These are phyloP conservation scores for Rhinoraja longicauda DNA, from an alignment of 2,797 vertebrate genomes.

Conservation along the genomic window DNA sequence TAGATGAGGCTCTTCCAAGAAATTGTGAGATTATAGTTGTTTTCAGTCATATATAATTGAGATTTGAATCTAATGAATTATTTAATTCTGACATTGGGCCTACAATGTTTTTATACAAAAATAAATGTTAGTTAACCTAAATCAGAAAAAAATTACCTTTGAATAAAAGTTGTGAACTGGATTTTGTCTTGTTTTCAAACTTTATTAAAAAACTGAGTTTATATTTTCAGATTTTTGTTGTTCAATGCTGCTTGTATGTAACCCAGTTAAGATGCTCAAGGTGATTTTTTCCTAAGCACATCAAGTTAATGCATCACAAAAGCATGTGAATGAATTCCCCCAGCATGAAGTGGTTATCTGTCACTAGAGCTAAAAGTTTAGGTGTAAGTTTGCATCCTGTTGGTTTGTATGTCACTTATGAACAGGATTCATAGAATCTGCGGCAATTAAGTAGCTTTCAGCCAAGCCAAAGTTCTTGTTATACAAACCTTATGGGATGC, in stretches of 20 bases:
- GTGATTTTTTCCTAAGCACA: background rate
- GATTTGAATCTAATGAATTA: background rate
- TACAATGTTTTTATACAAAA: background rate
- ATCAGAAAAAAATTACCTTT: background rate
- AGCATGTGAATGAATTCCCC: background rate
- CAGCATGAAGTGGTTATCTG: background rate
- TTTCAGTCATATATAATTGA: background rate
- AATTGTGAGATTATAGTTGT: background rate
- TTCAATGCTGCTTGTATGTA: background rate
- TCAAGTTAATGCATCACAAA: background rate
- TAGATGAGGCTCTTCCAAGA: background rate
- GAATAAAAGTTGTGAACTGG: background rate
- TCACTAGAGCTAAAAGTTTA: background rate
- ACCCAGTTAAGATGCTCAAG: background rate
- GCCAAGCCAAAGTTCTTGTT: background rate
- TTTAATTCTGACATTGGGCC: background rate
- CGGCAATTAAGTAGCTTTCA: background rate
- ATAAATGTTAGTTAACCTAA: background rate
- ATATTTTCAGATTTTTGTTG: background rate
- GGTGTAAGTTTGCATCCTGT: background rate
- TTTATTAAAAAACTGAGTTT: background rate
- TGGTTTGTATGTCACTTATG: background rate
- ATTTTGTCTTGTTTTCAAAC: background rate
- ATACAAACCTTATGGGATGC: background rate
- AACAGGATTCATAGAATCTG: background rate